Conservation (phyloP, 2,888 invertebrate species). For the Himalopsyche kuldschensis region DNA sequence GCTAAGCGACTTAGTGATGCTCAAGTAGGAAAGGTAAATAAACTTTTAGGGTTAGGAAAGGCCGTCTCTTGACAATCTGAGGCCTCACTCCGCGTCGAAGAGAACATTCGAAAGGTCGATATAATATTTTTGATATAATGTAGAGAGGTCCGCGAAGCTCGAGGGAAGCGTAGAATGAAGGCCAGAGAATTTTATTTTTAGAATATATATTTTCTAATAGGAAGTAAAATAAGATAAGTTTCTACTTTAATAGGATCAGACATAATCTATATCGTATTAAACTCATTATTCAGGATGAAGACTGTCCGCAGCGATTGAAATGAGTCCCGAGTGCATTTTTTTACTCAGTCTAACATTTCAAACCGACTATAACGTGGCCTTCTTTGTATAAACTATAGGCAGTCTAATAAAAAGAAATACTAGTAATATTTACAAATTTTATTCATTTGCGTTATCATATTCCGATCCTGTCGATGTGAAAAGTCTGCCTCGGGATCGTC, state of each 20-base stretch:
- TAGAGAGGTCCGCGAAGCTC: conserved; percentile 3
- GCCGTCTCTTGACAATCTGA: not conserved
- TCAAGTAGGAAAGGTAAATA: not conserved
- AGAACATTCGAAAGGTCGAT: conserved; percentile 1
- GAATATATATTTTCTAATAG: conserved; percentile 37
- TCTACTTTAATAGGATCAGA: conserved; percentile 14
- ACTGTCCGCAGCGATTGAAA: not conserved
- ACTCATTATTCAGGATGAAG: conserved; percentile 5
- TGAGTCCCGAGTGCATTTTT: not conserved
- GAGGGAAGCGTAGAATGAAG: conserved; percentile 26
- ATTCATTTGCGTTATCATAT: not conserved
- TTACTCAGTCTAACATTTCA: not conserved
- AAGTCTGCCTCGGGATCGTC: not conserved
- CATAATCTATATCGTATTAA: conserved; percentile 13
- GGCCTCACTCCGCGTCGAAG: not conserved
- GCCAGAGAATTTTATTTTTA: conserved; percentile 40
- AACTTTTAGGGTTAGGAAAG: not conserved
- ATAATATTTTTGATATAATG: conserved; percentile 19
- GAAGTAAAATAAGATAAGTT: conserved; percentile 20
- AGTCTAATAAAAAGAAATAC: not conserved
- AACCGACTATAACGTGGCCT: conserved; percentile 18
- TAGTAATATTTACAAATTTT: not conserved
- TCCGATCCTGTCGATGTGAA: not conserved
- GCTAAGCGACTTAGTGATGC: not conserved
- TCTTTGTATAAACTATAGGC: conserved; percentile 13